A percentile compares a stretch with the other conserved stretches of the same genome.
phyloP scores from a whole-genome alignment of 1,140 invertebrate genomes.

The Mizuhopecten yessoensis region DNA sequence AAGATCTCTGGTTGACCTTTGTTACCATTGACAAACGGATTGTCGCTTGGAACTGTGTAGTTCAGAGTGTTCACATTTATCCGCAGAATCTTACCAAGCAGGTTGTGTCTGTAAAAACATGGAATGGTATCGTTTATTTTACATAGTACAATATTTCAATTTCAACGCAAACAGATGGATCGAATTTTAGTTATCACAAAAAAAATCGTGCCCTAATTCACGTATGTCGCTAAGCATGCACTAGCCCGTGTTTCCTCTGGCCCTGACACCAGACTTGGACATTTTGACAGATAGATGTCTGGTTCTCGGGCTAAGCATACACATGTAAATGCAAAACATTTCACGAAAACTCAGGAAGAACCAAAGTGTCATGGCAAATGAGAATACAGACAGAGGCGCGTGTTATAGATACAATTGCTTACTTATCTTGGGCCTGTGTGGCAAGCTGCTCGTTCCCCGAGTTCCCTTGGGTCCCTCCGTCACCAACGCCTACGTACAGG shows the following conservation, averaged over 20 bases:
- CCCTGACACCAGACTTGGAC: too few species aligned
- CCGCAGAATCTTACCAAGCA: slow-evolving; percentile 57
- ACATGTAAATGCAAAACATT: too few species aligned
- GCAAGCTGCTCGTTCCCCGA: slow-evolving; percentile 61
- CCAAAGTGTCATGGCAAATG: too few species aligned
- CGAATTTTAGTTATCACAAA: too few species aligned
- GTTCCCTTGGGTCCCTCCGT: slow-evolving; percentile 62
- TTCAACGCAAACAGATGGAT: too few species aligned
- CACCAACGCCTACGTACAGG: slow-evolving; percentile 72
- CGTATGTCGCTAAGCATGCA: too few species aligned
- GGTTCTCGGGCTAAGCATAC: too few species aligned
- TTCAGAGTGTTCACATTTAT: slow-evolving; percentile 29
- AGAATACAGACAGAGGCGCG: background rate
- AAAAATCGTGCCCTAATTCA: too few species aligned
- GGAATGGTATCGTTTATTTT: background rate
- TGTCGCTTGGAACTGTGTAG: slow-evolving; percentile 48
- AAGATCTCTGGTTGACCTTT: slow-evolving; percentile 46
- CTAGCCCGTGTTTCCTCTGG: too few species aligned
- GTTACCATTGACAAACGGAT: slow-evolving; percentile 20
- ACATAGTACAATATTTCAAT: too few species aligned
- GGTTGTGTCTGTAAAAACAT: slow-evolving; percentile 24
- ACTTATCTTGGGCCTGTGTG: slow-evolving; percentile 69
- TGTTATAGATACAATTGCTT: background rate
- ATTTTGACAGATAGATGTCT: too few species aligned
- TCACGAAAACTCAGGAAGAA: too few species aligned